These are phyloP conservation scores for Trilocha varians DNA, from an alignment of 2,888 invertebrate genomes.

Conservation along the genomic window DNA sequence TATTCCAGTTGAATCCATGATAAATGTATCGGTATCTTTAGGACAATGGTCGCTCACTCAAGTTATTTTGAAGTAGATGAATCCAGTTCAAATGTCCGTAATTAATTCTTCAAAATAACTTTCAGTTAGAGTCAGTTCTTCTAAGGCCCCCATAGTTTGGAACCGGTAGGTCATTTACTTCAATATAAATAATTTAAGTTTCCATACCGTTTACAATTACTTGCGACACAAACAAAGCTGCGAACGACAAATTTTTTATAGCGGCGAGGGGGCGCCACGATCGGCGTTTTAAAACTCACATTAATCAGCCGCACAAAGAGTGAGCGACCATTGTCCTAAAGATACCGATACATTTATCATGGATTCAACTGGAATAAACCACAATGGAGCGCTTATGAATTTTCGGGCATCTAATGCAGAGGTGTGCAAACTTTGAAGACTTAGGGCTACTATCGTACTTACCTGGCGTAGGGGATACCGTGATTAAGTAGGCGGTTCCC, in stretches of 20 bases:
- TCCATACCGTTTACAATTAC: background rate
- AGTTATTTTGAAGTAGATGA: too few relatives aligned
- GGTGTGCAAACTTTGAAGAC: too few relatives aligned
- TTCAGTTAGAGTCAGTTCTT: too few relatives aligned
- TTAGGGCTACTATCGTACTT: too few relatives aligned
- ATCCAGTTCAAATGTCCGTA: too few relatives aligned
- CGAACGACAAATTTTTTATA: conserved; percentile 26
- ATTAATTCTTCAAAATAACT: too few relatives aligned
- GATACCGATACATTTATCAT: conserved; percentile 58
- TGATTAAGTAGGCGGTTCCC: too few relatives aligned
- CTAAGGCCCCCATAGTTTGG: too few relatives aligned
- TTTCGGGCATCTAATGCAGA: conserved; percentile 18
- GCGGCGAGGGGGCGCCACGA: conserved; percentile 19
- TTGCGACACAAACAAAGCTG: conserved; percentile 22
- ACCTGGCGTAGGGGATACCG: too few relatives aligned
- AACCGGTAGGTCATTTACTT: too few relatives aligned
- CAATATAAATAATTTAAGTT: too few relatives aligned
- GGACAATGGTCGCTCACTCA: conserved; percentile 30
- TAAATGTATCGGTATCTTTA: conserved; percentile 51
- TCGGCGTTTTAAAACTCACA: conserved; percentile 37
- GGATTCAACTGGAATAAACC: conserved; percentile 22
- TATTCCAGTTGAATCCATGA: conserved; percentile 35
- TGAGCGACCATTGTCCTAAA: conserved; percentile 30
- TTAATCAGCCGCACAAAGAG: conserved; percentile 37
- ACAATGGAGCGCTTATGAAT: conserved; percentile 23